Evolutionary conservation across 2,797 vertebrate genomes (phyloP).

Genomic region (Liparis tanakae): DNA sequence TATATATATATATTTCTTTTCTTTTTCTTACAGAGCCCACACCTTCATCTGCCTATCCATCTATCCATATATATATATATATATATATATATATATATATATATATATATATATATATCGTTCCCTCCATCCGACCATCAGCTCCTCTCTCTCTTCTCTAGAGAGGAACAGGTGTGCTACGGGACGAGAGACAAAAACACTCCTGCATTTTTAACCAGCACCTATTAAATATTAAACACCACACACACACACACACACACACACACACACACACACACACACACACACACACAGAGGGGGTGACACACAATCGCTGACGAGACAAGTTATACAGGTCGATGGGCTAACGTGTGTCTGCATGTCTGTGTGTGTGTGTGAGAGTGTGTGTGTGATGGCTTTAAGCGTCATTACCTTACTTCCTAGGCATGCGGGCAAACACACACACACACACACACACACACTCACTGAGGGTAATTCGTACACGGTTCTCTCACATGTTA

Average conservation of each 20-base stretch:
- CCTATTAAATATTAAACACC: constrained; percentile 80
- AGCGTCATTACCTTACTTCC: constrained; percentile 69
- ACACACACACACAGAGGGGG: constrained; percentile 39
- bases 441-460: constrained; percentile 40
- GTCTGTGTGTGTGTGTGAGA: constrained; percentile 53
- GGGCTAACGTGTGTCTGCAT: constrained; percentile 77
- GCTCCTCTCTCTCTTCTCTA: constrained; percentile 23
- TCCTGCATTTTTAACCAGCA: constrained; percentile 81
- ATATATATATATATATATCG: no score
- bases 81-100: neutral
- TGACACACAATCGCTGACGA: constrained; percentile 73
- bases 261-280: constrained; percentile 17
- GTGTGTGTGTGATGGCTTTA: constrained; percentile 60
- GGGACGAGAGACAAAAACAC: constrained; percentile 80
- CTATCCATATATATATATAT: no score
- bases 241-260: constrained; percentile 35
- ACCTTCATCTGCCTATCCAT: no score
- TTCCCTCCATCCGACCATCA: constrained; percentile 13
- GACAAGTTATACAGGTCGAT: constrained; percentile 81
- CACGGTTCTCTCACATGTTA: constrained; percentile 71
- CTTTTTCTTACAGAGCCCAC: no score
- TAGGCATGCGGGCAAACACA: constrained; percentile 53
- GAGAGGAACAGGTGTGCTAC: constrained; percentile 77
- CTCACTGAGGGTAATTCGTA: constrained; percentile 55
- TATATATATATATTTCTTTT: neutral